Evolutionary conservation across 2,888 invertebrate species (phyloP), one percentile per base, ranked within the genome.

Genomic region (Augiades crinisus): DNA sequence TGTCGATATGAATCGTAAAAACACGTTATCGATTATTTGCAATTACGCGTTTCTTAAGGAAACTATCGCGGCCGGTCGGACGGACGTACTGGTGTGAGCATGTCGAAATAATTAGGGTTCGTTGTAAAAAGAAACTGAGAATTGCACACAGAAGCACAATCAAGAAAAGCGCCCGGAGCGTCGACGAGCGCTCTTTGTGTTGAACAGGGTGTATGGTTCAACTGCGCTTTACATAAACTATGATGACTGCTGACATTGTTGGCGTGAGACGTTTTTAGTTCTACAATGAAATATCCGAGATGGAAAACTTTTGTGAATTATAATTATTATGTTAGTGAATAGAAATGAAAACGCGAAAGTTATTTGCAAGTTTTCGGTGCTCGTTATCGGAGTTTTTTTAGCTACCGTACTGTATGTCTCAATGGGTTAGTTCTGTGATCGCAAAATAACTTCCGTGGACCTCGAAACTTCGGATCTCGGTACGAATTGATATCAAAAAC

Each of bases 151-250:
- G 22, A n/a, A 34, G 34, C 36, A 50, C 50, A 43, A 50, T 50
- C 50, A 50, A 50, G 50, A 50, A 49, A 43, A 50, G 50, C 50
- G 50, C 50, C 43, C 36, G 43, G 34, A 50, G 50, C 41, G 50
- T 36, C 14, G 50, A 41, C 41, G 50, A 50, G 50, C 43, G 41
- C 24, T 24, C 50, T 36, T 50, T 50, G 50, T 43, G 27, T 36
- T 19, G 34, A 49, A 17, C 34, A 49, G 34, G 50, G 41, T 21
- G 49, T 27, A 34, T 27, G 50, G 50, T 50, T 50, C 43, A 50
- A 43, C 33, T 50, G 50, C 43, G 34, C 43, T 50, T 50, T 50
- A 43, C 43, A 50, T 43, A 50, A 50, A 50, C 50, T 50, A 50
- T 43, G 43, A 50, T 36, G 49, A 22, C 38, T 38, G 27, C 34